These are phyloP conservation scores for Tylochromis polylepis DNA, from an alignment of 2,113 vertebrate genomes.

Conservation along the genomic window DNA sequence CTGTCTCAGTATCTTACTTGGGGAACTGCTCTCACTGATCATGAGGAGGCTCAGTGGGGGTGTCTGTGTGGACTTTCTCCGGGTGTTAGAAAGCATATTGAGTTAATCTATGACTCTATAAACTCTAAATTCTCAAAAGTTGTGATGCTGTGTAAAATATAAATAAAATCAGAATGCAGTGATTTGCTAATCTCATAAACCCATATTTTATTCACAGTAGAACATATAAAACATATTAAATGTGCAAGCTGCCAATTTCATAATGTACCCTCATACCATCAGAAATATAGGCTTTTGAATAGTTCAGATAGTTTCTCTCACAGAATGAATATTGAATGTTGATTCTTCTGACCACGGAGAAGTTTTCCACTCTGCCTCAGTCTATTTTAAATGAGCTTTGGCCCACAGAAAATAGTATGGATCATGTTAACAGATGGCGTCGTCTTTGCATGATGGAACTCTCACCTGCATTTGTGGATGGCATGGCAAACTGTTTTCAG, in stretches of 20 bases:
- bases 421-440: too few species aligned
- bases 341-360: not conserved
- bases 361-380: not conserved
- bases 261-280: not conserved
- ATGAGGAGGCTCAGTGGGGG: not conserved
- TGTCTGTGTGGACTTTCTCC: not conserved
- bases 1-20: not conserved
- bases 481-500: too few species aligned
- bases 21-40: not conserved
- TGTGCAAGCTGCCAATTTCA: not conserved
- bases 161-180: not conserved
- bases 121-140: not conserved
- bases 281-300: not conserved
- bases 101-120: not conserved
- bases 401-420: not conserved
- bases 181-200: not conserved
- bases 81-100: not conserved
- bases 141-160: not conserved
- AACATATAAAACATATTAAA: not conserved
- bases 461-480: too few species aligned
- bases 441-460: too few species aligned
- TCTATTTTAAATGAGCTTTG: not conserved
- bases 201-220: not conserved
- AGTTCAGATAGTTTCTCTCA: not conserved
- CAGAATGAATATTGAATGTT: not conserved